Percentiles rank a stretch among this genome's conserved stretches.
These are phyloP conservation scores for Nymphicus hollandicus DNA, from an alignment of 2,113 vertebrate genomes.

Conservation along the genomic window DNA sequence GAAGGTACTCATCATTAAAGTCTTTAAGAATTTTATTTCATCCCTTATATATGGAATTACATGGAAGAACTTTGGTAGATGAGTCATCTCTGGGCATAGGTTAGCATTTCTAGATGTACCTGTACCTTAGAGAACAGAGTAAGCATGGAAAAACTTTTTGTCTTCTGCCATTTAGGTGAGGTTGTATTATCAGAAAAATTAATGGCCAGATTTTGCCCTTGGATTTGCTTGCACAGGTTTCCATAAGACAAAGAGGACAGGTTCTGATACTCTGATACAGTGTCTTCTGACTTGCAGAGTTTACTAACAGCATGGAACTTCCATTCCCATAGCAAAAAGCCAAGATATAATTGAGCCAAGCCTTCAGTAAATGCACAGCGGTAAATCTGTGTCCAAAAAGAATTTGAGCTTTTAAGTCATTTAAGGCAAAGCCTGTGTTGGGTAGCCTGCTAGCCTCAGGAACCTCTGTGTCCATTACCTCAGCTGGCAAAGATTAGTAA, in stretches of 20 bases:
- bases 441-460: not conserved
- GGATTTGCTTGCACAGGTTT: not conserved
- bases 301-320: not conserved
- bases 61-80: not conserved
- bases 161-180: not conserved
- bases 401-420: not conserved
- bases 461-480: not conserved
- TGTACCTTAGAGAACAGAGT: not conserved
- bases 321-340: not conserved
- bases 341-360: not conserved
- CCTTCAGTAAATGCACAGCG: not conserved
- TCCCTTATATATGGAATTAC: not conserved
- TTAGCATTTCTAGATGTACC: not conserved
- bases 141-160: not conserved
- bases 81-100: not conserved
- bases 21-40: not conserved
- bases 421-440: not conserved
- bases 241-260: not conserved
- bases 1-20: not conserved
- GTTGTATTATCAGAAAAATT: not conserved
- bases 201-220: not conserved
- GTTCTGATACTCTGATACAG: not conserved
- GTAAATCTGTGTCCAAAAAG: not conserved
- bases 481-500: slow-evolving; percentile 14
- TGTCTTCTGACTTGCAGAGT: not conserved